phyloP scores from a whole-genome alignment of 2,113 vertebrate genomes.

The Antechinus stuartii region DNA sequence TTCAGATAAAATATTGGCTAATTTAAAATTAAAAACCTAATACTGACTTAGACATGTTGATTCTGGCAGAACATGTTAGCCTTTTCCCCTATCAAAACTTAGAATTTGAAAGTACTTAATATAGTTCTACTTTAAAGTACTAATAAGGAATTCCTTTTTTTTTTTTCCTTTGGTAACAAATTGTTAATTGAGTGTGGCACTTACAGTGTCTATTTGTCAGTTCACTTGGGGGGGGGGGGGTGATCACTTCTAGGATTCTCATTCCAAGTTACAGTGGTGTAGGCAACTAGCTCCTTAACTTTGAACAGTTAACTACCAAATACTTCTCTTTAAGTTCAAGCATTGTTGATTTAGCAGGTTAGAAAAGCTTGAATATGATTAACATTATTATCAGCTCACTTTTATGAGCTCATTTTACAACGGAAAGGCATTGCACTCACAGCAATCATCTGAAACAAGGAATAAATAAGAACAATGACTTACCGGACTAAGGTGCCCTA shows the following conservation, averaged over 20 bases:
- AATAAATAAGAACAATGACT: neutral
- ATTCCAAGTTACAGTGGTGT: neutral
- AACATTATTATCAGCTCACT: neutral
- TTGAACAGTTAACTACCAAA: slow-evolving; percentile 27
- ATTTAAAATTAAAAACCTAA: neutral
- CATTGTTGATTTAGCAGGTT: neutral
- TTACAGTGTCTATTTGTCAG: neutral
- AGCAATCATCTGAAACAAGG: neutral
- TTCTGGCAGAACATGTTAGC: neutral
- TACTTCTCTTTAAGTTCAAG: slow-evolving; percentile 35
- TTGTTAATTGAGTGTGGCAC: neutral
- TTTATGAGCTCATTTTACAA: neutral
- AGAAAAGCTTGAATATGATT: neutral
- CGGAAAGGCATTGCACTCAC: neutral
- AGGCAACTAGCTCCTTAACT: slow-evolving; percentile 6
- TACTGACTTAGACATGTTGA: slow-evolving; percentile 15
- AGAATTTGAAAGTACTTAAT: slow-evolving; percentile 6
- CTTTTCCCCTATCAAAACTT: slow-evolving; percentile 34
- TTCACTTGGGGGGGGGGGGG: neutral
- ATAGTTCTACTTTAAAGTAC: slow-evolving; percentile 4
- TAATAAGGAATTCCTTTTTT: slow-evolving; percentile 31
- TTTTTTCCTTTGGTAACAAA: slow-evolving; percentile 26
- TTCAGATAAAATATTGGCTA: slow-evolving; percentile 17
- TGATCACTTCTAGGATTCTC: slow-evolving; percentile 25
- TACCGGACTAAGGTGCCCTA: neutral